These are phyloP conservation scores for Odontamblyopus rebecca DNA, from an alignment of 2,797 vertebrate species.

Conservation along the genomic window DNA sequence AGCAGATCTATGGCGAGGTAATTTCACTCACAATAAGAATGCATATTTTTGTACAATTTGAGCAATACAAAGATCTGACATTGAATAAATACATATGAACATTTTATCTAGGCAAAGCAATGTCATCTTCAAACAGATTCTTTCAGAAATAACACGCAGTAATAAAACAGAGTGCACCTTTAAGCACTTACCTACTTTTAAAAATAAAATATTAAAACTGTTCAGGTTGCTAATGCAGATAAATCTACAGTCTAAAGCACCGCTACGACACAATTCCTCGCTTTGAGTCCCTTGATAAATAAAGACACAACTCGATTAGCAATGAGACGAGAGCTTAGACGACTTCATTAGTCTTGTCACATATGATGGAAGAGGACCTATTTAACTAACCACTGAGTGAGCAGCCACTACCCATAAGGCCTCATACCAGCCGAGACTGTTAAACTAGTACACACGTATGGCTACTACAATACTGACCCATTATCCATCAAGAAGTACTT, in stretches of 20 bases:
- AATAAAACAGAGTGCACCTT: too few relatives aligned
- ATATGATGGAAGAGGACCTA: constrained; percentile 57
- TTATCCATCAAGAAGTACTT: constrained; percentile 6
- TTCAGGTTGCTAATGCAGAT: not conserved
- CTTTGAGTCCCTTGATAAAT: not conserved
- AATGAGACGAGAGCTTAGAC: constrained; percentile 34
- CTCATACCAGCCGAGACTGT: constrained; percentile 48
- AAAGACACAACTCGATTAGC: constrained; percentile 40
- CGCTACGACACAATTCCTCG: not conserved
- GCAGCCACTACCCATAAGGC: constrained; percentile 47
- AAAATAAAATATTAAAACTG: not conserved
- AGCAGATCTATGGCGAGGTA: too few relatives aligned
- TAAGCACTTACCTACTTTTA: not conserved
- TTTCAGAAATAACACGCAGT: too few relatives aligned
- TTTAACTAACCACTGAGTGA: constrained; percentile 33
- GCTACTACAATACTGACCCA: constrained; percentile 14
- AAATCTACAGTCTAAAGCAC: not conserved
- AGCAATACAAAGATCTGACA: too few relatives aligned
- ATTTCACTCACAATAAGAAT: too few relatives aligned
- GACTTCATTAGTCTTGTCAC: constrained; percentile 54
- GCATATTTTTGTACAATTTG: too few relatives aligned
- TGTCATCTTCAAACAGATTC: too few relatives aligned
- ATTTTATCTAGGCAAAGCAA: too few relatives aligned
- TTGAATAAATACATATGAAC: too few relatives aligned
- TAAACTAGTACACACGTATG: constrained; percentile 13